Conservation (phyloP, 2,113 vertebrate genomes). For the Notothenia rossii region DNA sequence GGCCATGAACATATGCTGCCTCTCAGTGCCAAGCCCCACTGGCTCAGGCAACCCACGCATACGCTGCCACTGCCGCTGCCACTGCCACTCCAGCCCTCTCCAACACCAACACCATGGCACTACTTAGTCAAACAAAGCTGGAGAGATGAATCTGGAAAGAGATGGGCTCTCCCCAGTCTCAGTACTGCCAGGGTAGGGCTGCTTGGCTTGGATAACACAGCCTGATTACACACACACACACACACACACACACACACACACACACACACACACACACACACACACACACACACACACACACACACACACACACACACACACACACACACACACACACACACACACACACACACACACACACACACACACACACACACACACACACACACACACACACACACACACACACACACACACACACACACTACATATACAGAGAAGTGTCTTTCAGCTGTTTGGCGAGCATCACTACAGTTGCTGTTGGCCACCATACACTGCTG, state of each 20-base stretch:
- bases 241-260: not conserved
- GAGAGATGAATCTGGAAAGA: slow-evolving; percentile 75
- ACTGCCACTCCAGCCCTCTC: slow-evolving; percentile 74
- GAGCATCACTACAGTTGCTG: slow-evolving; percentile 9
- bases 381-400: too few relatives aligned
- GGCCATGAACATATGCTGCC: slow-evolving; percentile 80
- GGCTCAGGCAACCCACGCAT: slow-evolving; percentile 78
- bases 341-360: too few relatives aligned
- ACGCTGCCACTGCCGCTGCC: slow-evolving; percentile 72
- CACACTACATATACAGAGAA: slow-evolving; percentile 21
- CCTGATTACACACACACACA: slow-evolving; percentile 50
- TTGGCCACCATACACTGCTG: slow-evolving; percentile 28
- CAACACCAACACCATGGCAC: slow-evolving; percentile 76
- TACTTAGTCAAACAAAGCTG: slow-evolving; percentile 82
- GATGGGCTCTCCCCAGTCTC: slow-evolving; percentile 65
- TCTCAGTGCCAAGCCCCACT: slow-evolving; percentile 79
- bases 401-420: slow-evolving; percentile 18
- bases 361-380: too few relatives aligned
- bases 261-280: slow-evolving; percentile 11
- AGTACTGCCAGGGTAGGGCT: slow-evolving; percentile 64
- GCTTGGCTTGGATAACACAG: slow-evolving; percentile 61
- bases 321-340: too few relatives aligned
- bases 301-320: slow-evolving; percentile 11
- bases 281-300: slow-evolving; percentile 17
- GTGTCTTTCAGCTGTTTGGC: slow-evolving; percentile 54